A percentile compares a stretch with the other conserved stretches of the same genome.
Conservation (phyloP, 2,113 vertebrate genomes). For the Xyrauchen texanus region DNA sequence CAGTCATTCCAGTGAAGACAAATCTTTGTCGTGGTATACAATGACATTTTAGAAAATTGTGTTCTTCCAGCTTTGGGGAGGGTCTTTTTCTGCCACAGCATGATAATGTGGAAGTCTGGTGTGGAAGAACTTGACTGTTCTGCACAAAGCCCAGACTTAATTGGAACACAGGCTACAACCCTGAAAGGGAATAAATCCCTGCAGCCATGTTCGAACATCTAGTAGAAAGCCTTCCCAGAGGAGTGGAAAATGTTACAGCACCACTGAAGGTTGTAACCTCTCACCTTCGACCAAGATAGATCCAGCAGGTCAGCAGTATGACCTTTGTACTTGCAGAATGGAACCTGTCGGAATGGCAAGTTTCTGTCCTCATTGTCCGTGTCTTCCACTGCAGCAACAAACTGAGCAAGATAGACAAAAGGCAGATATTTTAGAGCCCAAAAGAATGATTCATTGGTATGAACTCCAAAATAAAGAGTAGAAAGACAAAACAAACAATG, state of each 20-base stretch:
- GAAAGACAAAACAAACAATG: background rate
- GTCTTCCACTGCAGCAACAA: constrained; percentile 82
- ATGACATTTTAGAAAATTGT: too few relatives aligned
- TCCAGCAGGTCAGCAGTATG: constrained; percentile 97
- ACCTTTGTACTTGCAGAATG: constrained; percentile 99
- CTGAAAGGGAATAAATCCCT: too few relatives aligned
- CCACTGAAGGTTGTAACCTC: constrained; percentile 26
- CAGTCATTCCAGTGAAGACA: too few relatives aligned
- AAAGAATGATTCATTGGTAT: background rate
- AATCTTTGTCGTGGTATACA: too few relatives aligned
- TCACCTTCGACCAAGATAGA: constrained; percentile 99
- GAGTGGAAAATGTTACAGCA: too few relatives aligned
- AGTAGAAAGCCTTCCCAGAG: background rate
- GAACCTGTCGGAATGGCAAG: constrained; percentile 89
- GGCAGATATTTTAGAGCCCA: background rate
- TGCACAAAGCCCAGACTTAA: too few relatives aligned
- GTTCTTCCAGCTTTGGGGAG: too few relatives aligned
- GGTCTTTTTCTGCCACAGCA: too few relatives aligned
- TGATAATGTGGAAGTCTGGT: too few relatives aligned
- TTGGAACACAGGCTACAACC: too few relatives aligned
- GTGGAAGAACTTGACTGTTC: too few relatives aligned
- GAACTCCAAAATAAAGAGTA: background rate
- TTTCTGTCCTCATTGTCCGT: constrained; percentile 90
- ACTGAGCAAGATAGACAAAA: constrained; percentile 63
- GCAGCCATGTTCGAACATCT: too few relatives aligned